Evolutionary conservation across 92 coral and sea anemone species (phyloP), one percentile per base, ranked within the genome.

Genomic region (Scolanthus callimorphus): DNA sequence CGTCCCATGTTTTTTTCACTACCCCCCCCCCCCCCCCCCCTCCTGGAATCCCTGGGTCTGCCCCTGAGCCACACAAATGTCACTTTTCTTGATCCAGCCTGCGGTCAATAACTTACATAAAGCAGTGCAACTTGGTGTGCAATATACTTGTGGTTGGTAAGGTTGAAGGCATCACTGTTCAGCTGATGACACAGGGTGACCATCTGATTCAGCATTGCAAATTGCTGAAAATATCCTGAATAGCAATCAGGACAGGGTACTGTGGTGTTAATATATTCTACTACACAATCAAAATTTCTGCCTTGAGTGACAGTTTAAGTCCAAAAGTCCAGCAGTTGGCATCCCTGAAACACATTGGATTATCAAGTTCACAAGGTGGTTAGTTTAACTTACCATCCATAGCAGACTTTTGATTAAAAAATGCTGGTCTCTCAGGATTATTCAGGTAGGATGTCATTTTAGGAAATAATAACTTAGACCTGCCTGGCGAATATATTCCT

Each of bases 311-410:
- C n/a, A n/a, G n/a, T n/a, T n/a, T n/a, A n/a, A n/a, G n/a, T n/a
- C n/a, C n/a, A n/a, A n/a, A n/a, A n/a, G n/a, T n/a, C n/a, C n/a
- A n/a, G n/a, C n/a, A n/a, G n/a, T n/a, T n/a, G n/a, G n/a, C n/a
- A n/a, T n/a, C n/a, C n/a, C n/a, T n/a, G n/a, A n/a, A n/a, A n/a
- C n/a, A n/a, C n/a, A n/a, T n/a, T n/a, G n/a, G n/a, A n/a, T n/a
- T n/a, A n/a, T n/a, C n/a, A n/a, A n/a, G n/a, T n/a, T n/a, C n/a
- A n/a, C n/a, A n/a, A n/a, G n/a, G n/a, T n/a, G n/a, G n/a, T n/a
- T n/a, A n/a, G n/a, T n/a, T n/a, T n/a, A n/a, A n/a, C 46, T 43
- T 69, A 91, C 97, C 87, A 72, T 91, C 96, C 90, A 91, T 89
- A 27, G 85, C 70, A 45, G 90, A 91, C 41, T 91, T 89, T 43